Conservation (phyloP, 2,113 vertebrate genomes). For the Eleginops maclovinus region DNA sequence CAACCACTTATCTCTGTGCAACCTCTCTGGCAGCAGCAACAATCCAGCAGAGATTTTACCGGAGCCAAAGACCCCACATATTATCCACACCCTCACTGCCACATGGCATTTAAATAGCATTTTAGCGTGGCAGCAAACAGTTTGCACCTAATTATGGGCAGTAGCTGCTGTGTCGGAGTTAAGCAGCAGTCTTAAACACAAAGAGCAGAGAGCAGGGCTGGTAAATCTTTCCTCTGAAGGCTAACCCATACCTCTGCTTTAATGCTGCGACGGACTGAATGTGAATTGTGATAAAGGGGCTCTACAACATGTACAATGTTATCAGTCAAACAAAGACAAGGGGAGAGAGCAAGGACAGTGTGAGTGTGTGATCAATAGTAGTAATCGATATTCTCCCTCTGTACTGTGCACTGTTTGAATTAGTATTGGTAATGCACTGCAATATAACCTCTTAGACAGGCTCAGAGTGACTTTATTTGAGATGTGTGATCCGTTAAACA, state of each 20-base stretch:
- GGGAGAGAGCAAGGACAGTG: conserved; percentile 36
- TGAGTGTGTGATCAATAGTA: conserved; percentile 56
- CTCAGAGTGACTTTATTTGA: conserved; percentile 50
- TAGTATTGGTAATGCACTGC: conserved; percentile 37
- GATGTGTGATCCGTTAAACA: conserved; percentile 17
- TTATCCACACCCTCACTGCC: conserved; percentile 53
- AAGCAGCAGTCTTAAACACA: conserved; percentile 18
- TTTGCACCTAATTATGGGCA: conserved; percentile 77
- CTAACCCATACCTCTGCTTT: conserved; percentile 28
- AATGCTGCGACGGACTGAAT: conserved; percentile 20
- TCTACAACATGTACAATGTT: conserved; percentile 37
- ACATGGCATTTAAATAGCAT: conserved; percentile 82
- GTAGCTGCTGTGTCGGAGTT: conserved; percentile 59
- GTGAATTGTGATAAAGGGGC: conserved; percentile 15
- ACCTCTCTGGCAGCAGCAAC: conserved; percentile 50
- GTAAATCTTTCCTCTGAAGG: conserved; percentile 30
- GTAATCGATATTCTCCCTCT: conserved; percentile 65
- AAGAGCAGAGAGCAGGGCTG: conserved; percentile 12
- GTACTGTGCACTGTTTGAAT: conserved; percentile 55
- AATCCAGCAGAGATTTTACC: conserved; percentile 52
- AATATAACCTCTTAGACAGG: conserved; percentile 19
- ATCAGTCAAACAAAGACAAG: conserved; percentile 50
- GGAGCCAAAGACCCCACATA: conserved; percentile 59
- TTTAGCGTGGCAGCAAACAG: conserved; percentile 72
- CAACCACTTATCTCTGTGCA: conserved; percentile 61